Base-by-base conservation (phyloP, 92 coral and sea anemone species). In the Virgularia gustaviana region DNA sequence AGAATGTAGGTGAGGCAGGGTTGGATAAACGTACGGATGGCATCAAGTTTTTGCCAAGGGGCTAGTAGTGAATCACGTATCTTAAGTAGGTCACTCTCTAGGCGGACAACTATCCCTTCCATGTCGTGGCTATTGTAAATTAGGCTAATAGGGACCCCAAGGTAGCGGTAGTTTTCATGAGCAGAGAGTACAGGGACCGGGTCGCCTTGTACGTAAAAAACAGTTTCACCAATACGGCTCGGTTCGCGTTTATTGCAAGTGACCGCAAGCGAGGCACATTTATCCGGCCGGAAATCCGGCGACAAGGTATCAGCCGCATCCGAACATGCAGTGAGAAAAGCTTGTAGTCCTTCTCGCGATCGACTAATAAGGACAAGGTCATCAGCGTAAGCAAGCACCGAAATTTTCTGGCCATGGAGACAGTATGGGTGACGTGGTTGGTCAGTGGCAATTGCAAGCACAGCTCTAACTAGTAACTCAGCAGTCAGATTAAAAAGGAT, bases 1-100 rank as follows among this genome's bases (percentile, higher is more conserved):
- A 60, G 44, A 0, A 45, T 45, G 19, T 60, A 60, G 2, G 67
- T 60, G 15, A 60, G 1, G 47, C 67, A 60, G 67, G n/a, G 67
- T 33, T 60, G 67, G 0, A 60, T 6, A 20, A 60, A 60, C 3
- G 67, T 60, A 12, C 55, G 55, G 55, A 47, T 47, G 18, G 55
- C 55, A 15, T 47, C 55, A 3, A 47, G 55, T 15, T 47, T 60
- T 15, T 60, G 67, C 67, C 67, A 32, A 1, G 67, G 67, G 0
- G 67, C 44, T 32, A 60, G 27, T 9, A 33, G 6, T 8, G 67
- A 60, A 13, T 60, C 67, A 8, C 43, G 20, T 16, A 60, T 60
- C 22, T 60, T 60, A 2, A 11, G 23, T 18, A 60, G 44, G 39
- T 60, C 67, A 16, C 0, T 9, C 16, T 16, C 36, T 2, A 60